A percentile compares a stretch with the other conserved stretches of the same genome.
These are phyloP conservation scores for Prionailurus viverrinus DNA, from an alignment of 2,113 vertebrate genomes.

Conservation along the genomic window DNA sequence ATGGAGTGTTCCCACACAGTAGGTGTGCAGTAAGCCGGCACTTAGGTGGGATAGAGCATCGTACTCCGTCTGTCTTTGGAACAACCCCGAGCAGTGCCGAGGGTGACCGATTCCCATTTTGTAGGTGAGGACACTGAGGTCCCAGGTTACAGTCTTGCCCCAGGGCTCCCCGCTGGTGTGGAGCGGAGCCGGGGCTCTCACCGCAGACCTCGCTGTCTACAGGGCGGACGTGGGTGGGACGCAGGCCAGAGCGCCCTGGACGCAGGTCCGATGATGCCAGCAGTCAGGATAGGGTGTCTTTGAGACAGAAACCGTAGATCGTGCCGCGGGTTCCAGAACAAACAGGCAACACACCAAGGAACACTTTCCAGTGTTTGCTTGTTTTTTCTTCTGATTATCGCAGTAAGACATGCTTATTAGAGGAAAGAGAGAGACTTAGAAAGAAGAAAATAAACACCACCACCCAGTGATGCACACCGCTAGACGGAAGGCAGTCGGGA, in stretches of 20 bases:
- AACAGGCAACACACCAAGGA: slow-evolving; percentile 60
- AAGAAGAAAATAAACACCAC: neutral
- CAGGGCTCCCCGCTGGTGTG: neutral
- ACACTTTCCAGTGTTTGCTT: slow-evolving; percentile 52
- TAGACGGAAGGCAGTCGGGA: fast-evolving
- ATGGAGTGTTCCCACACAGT: fast-evolving
- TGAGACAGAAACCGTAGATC: slow-evolving; percentile 38
- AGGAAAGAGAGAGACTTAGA: neutral
- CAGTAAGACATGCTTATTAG: slow-evolving; percentile 21
- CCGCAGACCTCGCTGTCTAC: neutral
- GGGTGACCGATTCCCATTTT: neutral
- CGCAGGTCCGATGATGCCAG: fast-evolving
- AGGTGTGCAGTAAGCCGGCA: fast-evolving
- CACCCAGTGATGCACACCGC: neutral
- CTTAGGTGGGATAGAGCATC: fast-evolving
- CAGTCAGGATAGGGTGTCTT: neutral
- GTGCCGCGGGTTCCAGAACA: slow-evolving; percentile 23
- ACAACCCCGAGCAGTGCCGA: neutral
- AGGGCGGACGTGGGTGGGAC: fast-evolving
- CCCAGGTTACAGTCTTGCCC: neutral
- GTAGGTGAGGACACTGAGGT: neutral
- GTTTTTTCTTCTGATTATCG: slow-evolving; percentile 51
- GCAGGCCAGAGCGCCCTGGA: neutral
- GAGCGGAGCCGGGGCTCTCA: neutral
- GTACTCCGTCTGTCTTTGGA: fast-evolving